These are phyloP conservation scores for Lordiphosa mommai DNA, from an alignment of 1,140 invertebrate species.

Conservation along the genomic window DNA sequence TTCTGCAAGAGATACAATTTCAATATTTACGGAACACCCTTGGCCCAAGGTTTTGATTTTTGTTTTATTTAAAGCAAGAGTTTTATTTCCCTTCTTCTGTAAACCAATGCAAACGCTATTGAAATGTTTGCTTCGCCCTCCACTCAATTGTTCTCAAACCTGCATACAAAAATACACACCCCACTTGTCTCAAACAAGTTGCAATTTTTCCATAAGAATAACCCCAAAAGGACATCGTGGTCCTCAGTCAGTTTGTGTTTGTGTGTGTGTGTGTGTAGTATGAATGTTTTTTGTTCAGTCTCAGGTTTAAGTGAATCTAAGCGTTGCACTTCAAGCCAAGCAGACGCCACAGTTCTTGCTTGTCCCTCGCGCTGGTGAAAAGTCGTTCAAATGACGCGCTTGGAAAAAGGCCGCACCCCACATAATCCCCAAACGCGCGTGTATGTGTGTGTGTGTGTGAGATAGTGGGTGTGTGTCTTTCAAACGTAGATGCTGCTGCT, in stretches of 20 bases:
- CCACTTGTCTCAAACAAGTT: conserved; percentile 26
- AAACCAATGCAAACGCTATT: background rate
- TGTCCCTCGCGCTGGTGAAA: conserved; percentile 22
- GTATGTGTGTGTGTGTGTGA: conserved; percentile 3
- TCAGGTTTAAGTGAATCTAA: conserved; percentile 48
- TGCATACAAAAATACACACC: background rate
- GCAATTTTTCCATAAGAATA: conserved; percentile 46
- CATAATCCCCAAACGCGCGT: conserved; percentile 26
- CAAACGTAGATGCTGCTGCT: conserved; percentile 11
- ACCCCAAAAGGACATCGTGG: conserved; percentile 43
- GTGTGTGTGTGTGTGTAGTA: background rate
- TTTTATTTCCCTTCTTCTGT: background rate
- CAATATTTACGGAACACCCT: too few relatives aligned
- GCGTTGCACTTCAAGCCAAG: conserved; percentile 48
- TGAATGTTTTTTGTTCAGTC: conserved; percentile 2
- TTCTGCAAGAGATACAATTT: too few relatives aligned
- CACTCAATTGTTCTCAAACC: background rate
- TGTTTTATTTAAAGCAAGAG: background rate
- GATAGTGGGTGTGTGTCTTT: background rate
- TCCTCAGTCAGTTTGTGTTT: conserved; percentile 9
- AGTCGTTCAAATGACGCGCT: conserved; percentile 15
- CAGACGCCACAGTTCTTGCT: conserved; percentile 30
- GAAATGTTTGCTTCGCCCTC: background rate
- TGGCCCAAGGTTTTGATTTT: too few relatives aligned
- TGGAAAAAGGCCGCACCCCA: conserved; percentile 3